phyloP scores from a whole-genome alignment of 2,888 invertebrate genomes.

The Trisateles emortualis region DNA sequence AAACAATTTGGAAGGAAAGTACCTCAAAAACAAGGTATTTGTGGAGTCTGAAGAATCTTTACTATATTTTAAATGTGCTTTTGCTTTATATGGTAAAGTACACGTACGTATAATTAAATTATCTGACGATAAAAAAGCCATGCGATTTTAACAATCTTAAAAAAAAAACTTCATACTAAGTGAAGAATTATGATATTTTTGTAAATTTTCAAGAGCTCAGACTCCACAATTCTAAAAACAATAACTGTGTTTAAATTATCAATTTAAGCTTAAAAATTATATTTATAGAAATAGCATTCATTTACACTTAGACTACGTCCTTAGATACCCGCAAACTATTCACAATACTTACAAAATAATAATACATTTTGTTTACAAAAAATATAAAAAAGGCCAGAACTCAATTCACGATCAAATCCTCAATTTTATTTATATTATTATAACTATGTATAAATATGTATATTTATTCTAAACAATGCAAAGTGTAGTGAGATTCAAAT shows the following conservation, averaged over 20 bases:
- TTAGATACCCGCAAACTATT: conserved; percentile 41
- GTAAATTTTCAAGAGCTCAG: too few relatives aligned
- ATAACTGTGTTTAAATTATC: background rate
- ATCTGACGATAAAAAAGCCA: too few relatives aligned
- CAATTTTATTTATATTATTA: conserved; percentile 19
- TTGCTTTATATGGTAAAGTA: too few relatives aligned
- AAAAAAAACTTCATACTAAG: too few relatives aligned
- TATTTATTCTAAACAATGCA: conserved; percentile 36
- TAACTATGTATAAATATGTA: conserved; percentile 19
- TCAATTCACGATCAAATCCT: conserved; percentile 51
- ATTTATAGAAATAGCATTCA: background rate
- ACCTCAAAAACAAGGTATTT: too few relatives aligned
- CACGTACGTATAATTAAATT: too few relatives aligned
- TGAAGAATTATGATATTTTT: too few relatives aligned
- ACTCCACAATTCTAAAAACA: background rate
- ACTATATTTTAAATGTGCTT: too few relatives aligned
- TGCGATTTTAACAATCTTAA: too few relatives aligned
- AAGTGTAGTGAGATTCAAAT: conserved; percentile 55
- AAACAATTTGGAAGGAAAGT: too few relatives aligned
- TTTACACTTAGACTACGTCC: conserved; percentile 11
- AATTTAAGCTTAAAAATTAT: background rate
- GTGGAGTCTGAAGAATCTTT: too few relatives aligned
- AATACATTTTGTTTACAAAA: conserved; percentile 38
- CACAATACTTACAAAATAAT: conserved; percentile 38
- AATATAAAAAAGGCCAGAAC: conserved; percentile 35